phyloP scores from a whole-genome alignment of 2,888 invertebrate species.

The Crocallis elinguaria region DNA sequence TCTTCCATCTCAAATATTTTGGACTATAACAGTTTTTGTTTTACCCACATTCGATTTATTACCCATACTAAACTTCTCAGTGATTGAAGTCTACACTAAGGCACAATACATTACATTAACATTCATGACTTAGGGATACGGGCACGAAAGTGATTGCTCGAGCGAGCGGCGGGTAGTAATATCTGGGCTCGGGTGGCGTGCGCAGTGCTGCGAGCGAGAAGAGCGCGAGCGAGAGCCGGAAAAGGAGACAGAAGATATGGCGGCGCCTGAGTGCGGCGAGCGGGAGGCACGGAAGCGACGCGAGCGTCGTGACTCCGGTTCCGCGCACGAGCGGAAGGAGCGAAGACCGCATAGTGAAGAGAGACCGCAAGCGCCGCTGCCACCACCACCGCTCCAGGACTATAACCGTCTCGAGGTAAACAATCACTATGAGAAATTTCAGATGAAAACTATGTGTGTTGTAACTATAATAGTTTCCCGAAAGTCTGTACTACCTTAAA shows the following conservation, averaged over 20 bases:
- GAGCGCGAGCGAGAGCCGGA: conserved; percentile 48
- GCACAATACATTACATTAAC: conserved; percentile 65
- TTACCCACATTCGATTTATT: conserved; percentile 42
- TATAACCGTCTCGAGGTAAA: conserved; percentile 75
- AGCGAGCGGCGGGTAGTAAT: conserved; percentile 78
- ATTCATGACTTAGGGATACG: conserved; percentile 74
- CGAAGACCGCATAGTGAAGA: conserved; percentile 79
- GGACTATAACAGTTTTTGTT: no score
- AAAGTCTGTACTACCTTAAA: no score
- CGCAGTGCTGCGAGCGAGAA: conserved; percentile 77
- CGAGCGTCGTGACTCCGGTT: conserved; percentile 85
- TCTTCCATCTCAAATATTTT: no score
- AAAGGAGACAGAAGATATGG: conserved; percentile 78
- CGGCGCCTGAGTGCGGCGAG: conserved; percentile 83
- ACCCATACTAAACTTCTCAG: conserved; percentile 42
- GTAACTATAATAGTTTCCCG: no score
- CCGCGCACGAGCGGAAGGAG: conserved; percentile 78
- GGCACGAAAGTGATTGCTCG: conserved; percentile 77
- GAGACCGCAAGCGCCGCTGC: conserved; percentile 72
- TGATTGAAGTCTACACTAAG: conserved; percentile 31
- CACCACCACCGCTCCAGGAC: conserved; percentile 76
- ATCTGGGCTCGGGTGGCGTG: conserved; percentile 79
- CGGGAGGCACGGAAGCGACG: conserved; percentile 86
- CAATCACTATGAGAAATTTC: neutral
- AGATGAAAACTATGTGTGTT: no score